A percentile compares a stretch with the other conserved stretches of the same genome.
Evolutionary conservation across 2,888 invertebrate species (phyloP).

Genomic region (Stenurella melanura): DNA sequence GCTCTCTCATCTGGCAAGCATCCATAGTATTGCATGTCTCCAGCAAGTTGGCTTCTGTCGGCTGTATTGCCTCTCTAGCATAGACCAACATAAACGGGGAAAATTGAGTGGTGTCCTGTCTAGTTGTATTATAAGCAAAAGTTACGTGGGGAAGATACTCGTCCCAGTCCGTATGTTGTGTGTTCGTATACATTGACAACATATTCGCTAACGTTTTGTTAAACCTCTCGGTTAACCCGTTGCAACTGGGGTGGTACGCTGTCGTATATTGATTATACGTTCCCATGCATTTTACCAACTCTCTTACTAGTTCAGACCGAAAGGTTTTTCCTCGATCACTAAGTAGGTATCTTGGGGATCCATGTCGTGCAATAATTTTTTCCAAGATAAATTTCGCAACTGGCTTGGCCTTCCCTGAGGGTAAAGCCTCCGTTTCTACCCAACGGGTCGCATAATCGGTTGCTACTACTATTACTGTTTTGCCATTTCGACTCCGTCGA

Average conservation of each 20-base stretch:
- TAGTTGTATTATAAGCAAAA: constrained; percentile 57
- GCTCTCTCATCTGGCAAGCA: constrained; percentile 39
- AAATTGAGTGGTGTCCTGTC: constrained; percentile 55
- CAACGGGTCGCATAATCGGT: constrained; percentile 44
- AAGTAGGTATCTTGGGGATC: constrained; percentile 41
- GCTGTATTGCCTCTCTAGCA: constrained; percentile 47
- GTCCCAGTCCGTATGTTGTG: constrained; percentile 30
- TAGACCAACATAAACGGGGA: constrained; percentile 54
- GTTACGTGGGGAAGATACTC: constrained; percentile 47
- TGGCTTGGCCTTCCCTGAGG: constrained; percentile 51
- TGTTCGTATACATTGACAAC: constrained; percentile 49
- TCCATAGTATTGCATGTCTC: constrained; percentile 8
- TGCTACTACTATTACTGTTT: no score
- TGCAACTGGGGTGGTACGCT: constrained; percentile 26
- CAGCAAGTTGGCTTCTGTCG: constrained; percentile 51
- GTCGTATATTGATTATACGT: constrained; percentile 30
- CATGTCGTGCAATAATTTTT: constrained; percentile 48
- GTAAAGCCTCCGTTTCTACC: constrained; percentile 51
- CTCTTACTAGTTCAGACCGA: no score
- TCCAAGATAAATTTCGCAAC: constrained; percentile 55
- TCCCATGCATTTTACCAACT: constrained; percentile 56
- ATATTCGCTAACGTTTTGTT: constrained; percentile 57
- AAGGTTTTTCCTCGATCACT: constrained; percentile 44
- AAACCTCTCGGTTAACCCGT: constrained; percentile 54
- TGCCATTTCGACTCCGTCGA: no score